These are phyloP conservation scores for Nasonia oneida DNA, from an alignment of 2,888 invertebrate species.

Conservation along the genomic window DNA sequence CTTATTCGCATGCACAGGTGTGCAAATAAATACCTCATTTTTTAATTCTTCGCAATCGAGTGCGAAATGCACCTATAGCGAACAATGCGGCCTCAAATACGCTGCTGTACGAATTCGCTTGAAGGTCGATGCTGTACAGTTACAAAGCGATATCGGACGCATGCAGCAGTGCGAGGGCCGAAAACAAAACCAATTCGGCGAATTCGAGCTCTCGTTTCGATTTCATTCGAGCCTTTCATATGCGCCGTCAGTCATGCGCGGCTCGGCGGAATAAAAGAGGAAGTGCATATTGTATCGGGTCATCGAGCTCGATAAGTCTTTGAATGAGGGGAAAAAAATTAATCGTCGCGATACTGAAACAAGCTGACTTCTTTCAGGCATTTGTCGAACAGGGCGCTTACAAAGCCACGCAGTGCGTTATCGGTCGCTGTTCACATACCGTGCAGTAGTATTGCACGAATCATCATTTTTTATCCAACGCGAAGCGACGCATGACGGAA, in stretches of 20 bases:
- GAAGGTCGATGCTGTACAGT: not conserved
- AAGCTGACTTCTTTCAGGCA: not conserved
- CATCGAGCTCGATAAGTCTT: not conserved
- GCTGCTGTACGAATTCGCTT: not conserved
- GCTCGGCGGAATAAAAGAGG: not conserved
- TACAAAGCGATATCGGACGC: not conserved
- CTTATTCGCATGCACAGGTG: no score
- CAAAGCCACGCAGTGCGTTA: no score
- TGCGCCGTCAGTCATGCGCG: not conserved
- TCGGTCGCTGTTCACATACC: no score
- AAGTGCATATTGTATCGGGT: not conserved
- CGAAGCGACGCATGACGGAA: not conserved
- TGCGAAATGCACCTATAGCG: no score
- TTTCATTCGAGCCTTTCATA: not conserved
- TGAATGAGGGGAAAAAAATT: not conserved
- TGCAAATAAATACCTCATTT: no score
- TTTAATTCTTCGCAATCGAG: no score
- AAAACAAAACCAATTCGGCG: constrained; percentile 10
- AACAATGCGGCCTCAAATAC: not conserved
- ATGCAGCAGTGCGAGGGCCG: not conserved
- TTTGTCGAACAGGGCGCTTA: not conserved
- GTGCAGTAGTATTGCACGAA: not conserved
- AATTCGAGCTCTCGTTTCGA: not conserved
- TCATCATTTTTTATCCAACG: not conserved
- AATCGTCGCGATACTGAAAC: not conserved